Percentiles rank a stretch among this genome's conserved stretches.
Evolutionary conservation across 1,140 invertebrate species (phyloP).

Genomic region (Ostrea edulis): DNA sequence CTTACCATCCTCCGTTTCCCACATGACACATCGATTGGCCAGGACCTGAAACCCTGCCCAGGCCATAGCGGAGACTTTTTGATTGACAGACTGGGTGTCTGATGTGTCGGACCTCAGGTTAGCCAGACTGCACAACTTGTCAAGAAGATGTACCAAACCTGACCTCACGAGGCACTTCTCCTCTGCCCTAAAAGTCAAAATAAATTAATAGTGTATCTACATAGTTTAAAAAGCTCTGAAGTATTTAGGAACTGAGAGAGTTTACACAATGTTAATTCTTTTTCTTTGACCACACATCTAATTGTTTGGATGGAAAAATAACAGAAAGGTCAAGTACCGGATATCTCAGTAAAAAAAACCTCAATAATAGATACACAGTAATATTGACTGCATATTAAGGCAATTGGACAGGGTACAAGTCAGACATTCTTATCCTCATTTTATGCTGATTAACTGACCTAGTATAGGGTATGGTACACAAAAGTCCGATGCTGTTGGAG

Average conservation of each 20-base stretch:
- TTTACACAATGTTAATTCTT: not conserved
- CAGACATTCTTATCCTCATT: no score
- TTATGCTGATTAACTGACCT: constrained; percentile 62
- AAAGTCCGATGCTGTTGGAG: constrained; percentile 77
- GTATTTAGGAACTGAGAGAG: no score
- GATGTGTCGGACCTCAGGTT: constrained; percentile 66
- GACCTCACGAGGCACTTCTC: constrained; percentile 78
- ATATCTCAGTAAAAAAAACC: no score
- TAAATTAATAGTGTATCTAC: no score
- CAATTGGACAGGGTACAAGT: no score
- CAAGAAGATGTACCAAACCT: constrained; percentile 78
- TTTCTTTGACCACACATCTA: not conserved
- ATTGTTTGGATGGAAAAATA: no score
- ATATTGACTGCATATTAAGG: no score
- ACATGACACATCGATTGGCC: constrained; percentile 78
- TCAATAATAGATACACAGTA: no score
- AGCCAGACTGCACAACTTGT: constrained; percentile 77
- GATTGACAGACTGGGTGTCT: constrained; percentile 69
- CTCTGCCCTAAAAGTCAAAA: constrained; percentile 71
- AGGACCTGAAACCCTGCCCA: constrained; percentile 80
- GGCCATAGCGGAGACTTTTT: constrained; percentile 77
- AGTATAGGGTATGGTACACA: constrained; percentile 79
- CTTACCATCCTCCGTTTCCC: constrained; percentile 78
- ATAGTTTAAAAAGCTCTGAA: no score
- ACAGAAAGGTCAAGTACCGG: no score